Evolutionary conservation across 2,113 vertebrate genomes (phyloP).

Genomic region (Planiliza haematocheilus): DNA sequence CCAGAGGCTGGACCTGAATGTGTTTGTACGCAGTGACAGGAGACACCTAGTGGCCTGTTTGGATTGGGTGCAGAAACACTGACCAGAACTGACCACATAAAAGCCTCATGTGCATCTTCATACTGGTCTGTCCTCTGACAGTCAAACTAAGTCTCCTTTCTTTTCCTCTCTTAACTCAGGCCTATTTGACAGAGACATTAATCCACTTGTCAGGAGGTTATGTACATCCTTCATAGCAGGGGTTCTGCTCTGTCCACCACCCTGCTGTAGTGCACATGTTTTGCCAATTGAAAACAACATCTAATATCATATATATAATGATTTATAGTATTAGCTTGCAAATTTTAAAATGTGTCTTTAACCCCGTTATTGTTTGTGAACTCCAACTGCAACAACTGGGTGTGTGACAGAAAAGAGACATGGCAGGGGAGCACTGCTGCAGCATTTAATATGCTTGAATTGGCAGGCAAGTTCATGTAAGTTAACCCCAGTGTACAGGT

Average conservation of each 20-base stretch:
- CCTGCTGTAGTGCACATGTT: background rate
- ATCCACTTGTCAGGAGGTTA: background rate
- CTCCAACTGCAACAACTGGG: background rate
- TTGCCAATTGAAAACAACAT: constrained; percentile 19
- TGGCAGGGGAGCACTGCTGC: background rate
- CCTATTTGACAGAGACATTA: constrained; percentile 5
- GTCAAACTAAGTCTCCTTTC: background rate
- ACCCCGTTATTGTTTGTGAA: constrained; percentile 6
- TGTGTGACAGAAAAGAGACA: constrained; percentile 21
- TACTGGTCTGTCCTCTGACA: background rate
- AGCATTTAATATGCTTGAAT: constrained; percentile 67
- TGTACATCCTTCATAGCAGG: background rate
- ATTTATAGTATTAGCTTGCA: constrained; percentile 35
- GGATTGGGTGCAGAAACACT: constrained; percentile 10
- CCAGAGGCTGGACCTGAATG: constrained; percentile 5
- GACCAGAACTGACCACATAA: background rate
- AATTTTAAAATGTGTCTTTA: constrained; percentile 4
- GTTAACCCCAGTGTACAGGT: constrained; percentile 41
- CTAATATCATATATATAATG: background rate
- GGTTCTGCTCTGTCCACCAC: constrained; percentile 7
- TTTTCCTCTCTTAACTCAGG: background rate
- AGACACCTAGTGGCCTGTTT: constrained; percentile 76
- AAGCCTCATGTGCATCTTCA: constrained; percentile 3
- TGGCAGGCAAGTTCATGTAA: constrained; percentile 57
- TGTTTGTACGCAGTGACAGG: constrained; percentile 59